phyloP scores from a whole-genome alignment of 2,797 vertebrate species.

The Enteromius thamalakanensis region DNA sequence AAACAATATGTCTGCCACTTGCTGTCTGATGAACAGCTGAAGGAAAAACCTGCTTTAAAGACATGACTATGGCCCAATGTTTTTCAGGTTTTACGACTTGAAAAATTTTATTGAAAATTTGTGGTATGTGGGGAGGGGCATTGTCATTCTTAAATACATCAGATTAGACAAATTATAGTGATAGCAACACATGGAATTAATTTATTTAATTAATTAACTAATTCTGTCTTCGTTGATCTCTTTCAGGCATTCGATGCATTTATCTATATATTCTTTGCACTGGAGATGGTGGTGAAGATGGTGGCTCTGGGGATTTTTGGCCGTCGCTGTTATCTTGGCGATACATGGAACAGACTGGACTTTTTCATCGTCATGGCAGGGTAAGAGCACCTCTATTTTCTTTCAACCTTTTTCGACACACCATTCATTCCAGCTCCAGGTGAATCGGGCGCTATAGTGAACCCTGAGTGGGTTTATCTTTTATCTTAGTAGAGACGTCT shows the following conservation, averaged over 20 bases:
- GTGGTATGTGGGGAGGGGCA: neutral
- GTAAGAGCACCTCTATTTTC: conserved; percentile 71
- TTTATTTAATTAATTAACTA: too few relatives aligned
- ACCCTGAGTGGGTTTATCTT: conserved; percentile 41
- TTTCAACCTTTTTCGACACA: neutral
- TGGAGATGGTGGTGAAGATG: conserved; percentile 99
- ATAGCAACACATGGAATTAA: neutral
- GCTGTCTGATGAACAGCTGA: neutral
- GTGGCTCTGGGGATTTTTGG: conserved; percentile 97
- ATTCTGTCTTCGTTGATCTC: neutral
- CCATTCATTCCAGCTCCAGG: neutral
- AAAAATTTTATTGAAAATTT: neutral
- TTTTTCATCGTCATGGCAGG: conserved; percentile 99
- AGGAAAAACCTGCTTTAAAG: neutral
- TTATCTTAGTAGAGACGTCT: neutral
- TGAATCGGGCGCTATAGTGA: conserved; percentile 25
- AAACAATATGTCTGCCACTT: neutral
- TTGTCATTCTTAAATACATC: neutral
- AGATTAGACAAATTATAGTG: neutral
- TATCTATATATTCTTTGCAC: conserved; percentile 98
- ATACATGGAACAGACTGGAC: conserved; percentile 97
- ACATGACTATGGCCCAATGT: neutral
- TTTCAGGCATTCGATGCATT: conserved; percentile 94
- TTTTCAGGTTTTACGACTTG: too few relatives aligned
- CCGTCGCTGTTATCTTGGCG: conserved; percentile 94